Conservation (phyloP, 35 echinoderm and acorn worm species). For the Apostichopus californicus region DNA sequence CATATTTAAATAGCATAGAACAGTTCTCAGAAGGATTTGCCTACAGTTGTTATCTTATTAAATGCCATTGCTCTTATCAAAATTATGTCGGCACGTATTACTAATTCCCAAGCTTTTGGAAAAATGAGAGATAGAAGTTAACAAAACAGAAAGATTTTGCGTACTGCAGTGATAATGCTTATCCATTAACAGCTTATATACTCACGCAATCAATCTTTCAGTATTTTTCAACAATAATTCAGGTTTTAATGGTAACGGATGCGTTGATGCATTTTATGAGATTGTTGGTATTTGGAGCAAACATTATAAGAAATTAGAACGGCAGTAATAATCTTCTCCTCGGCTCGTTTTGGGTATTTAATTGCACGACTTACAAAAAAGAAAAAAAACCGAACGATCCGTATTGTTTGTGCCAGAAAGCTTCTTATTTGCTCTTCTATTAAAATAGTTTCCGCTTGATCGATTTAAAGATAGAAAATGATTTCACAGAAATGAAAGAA, state of each 20-base stretch:
- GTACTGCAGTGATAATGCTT: too few relatives aligned
- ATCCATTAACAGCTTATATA: neutral
- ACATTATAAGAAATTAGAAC: constrained; percentile 1
- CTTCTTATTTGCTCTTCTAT: neutral
- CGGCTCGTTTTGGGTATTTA: neutral
- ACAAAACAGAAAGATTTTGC: too few relatives aligned
- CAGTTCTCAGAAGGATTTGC: too few relatives aligned
- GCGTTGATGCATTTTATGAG: neutral
- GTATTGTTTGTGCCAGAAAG: neutral
- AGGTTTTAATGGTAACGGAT: neutral
- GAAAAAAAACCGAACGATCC: neutral
- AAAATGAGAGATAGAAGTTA: too few relatives aligned
- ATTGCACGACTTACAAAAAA: neutral
- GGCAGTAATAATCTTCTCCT: neutral
- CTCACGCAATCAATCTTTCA: neutral
- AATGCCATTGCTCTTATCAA: too few relatives aligned
- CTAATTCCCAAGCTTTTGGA: too few relatives aligned
- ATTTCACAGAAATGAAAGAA: neutral
- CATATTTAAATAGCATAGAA: too few relatives aligned
- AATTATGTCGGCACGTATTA: too few relatives aligned
- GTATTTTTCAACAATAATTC: neutral
- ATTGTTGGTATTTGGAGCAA: constrained; percentile 12
- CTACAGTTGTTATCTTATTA: too few relatives aligned
- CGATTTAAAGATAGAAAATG: neutral
- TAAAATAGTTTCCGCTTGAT: constrained; percentile 14